Conservation (phyloP, 2,888 invertebrate species). For the Dorcus parallelipipedus region DNA sequence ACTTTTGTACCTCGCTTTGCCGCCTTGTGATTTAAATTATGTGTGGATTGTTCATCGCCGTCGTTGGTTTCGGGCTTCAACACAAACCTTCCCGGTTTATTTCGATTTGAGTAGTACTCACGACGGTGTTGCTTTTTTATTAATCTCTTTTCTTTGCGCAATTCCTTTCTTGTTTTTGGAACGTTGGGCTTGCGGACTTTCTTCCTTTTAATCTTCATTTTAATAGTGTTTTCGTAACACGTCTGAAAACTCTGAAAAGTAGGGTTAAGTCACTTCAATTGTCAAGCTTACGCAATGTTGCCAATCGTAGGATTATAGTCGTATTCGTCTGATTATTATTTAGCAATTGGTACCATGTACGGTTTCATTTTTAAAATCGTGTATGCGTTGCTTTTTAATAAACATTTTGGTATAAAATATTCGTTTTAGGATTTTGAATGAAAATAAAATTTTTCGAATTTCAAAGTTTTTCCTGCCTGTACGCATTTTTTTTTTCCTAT, state of each 20-base stretch:
- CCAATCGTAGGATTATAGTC: no score
- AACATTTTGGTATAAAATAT: no score
- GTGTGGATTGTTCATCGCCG: background rate
- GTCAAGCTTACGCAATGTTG: no score
- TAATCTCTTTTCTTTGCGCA: conserved; percentile 68
- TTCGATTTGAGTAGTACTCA: conserved; percentile 48
- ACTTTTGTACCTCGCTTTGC: background rate
- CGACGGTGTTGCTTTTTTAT: conserved; percentile 62
- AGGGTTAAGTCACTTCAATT: background rate
- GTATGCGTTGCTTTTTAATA: no score
- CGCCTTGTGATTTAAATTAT: no score
- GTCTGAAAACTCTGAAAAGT: background rate
- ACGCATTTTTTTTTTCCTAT: no score
- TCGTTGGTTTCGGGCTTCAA: conserved; percentile 23
- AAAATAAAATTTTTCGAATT: no score
- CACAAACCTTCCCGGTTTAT: conserved; percentile 38
- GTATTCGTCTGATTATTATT: no score
- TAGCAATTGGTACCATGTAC: no score
- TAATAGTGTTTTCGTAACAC: background rate
- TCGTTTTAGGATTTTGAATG: no score
- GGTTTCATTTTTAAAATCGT: no score
- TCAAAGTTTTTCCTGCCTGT: no score
- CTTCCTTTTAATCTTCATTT: conserved; percentile 11
- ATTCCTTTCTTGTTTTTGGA: conserved; percentile 60
- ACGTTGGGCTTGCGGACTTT: conserved; percentile 27